Percentiles rank a stretch among this genome's conserved stretches.
phyloP scores from a whole-genome alignment of 2,888 invertebrate species.

The Plagodis dolabraria region DNA sequence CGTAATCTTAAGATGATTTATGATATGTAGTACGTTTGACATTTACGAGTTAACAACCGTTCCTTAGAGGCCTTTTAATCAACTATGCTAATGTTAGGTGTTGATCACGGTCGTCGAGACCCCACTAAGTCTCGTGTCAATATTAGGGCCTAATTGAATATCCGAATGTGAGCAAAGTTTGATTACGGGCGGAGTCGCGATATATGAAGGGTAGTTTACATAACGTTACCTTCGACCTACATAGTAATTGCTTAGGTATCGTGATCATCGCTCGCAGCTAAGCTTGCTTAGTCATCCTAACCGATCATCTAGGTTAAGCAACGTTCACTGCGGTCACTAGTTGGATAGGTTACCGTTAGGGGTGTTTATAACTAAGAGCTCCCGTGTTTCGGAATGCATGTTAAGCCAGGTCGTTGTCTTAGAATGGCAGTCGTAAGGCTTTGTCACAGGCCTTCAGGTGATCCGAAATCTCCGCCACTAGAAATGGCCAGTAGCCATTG shows the following conservation, averaged over 20 bases:
- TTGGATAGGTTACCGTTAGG: too few relatives aligned
- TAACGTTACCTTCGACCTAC: conserved; percentile 6
- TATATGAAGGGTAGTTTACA: conserved; percentile 39
- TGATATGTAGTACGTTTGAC: conserved; percentile 79
- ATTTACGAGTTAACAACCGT: conserved; percentile 80
- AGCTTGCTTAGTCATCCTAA: too few relatives aligned
- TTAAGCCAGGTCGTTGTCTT: too few relatives aligned
- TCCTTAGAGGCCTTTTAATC: conserved; percentile 81
- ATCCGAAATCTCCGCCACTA: too few relatives aligned
- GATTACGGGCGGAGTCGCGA: conserved; percentile 59
- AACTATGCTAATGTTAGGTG: conserved; percentile 82
- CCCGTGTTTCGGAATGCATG: too few relatives aligned
- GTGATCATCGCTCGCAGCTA: too few relatives aligned
- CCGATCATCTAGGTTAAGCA: too few relatives aligned
- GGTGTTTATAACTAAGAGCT: too few relatives aligned
- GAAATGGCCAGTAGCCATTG: too few relatives aligned
- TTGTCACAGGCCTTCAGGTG: too few relatives aligned
- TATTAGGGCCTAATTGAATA: conserved; percentile 78
- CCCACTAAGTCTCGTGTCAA: conserved; percentile 72
- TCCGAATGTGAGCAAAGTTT: conserved; percentile 70
- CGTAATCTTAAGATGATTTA: conserved; percentile 83
- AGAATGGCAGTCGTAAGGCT: too few relatives aligned
- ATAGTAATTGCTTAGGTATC: neutral
- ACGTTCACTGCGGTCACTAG: too few relatives aligned
- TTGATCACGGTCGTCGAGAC: conserved; percentile 65